phyloP scores from a whole-genome alignment of 2,113 vertebrate species.

The Poeciliopsis turrubarensis region DNA sequence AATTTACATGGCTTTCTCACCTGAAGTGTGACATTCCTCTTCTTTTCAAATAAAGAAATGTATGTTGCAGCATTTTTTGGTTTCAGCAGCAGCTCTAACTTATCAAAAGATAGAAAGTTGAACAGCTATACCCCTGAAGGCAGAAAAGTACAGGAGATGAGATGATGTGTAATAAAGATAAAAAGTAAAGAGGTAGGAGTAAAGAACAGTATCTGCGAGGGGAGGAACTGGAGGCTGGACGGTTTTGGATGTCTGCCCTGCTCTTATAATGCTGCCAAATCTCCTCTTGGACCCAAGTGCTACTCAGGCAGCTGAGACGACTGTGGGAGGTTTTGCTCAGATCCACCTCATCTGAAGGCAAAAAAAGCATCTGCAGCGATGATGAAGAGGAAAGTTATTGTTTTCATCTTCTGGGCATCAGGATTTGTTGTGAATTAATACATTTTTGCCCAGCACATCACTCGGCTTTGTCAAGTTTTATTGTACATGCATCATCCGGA shows the following conservation, averaged over 20 bases:
- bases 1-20: too few relatives aligned
- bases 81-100: too few relatives aligned
- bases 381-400: constrained; percentile 42
- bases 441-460: neutral
- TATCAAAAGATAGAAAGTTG: neutral
- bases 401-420: constrained; percentile 38
- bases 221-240: constrained; percentile 28
- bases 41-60: neutral
- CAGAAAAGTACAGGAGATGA: neutral
- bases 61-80: neutral
- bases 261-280: constrained; percentile 55
- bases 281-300: constrained; percentile 36
- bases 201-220: constrained; percentile 23
- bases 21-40: too few relatives aligned
- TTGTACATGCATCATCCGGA: constrained; percentile 22
- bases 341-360: constrained; percentile 32
- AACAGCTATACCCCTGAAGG: neutral
- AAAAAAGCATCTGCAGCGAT: constrained; percentile 14
- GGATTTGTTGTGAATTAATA: constrained; percentile 9
- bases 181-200: constrained; percentile 19
- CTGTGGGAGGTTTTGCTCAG: constrained; percentile 51
- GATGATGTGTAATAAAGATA: neutral
- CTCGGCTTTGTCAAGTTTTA: constrained; percentile 11
- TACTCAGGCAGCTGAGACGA: constrained; percentile 43
- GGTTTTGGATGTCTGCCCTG: constrained; percentile 54